phyloP scores from a whole-genome alignment of 2,888 invertebrate genomes.

The Pterostichus madidus region DNA sequence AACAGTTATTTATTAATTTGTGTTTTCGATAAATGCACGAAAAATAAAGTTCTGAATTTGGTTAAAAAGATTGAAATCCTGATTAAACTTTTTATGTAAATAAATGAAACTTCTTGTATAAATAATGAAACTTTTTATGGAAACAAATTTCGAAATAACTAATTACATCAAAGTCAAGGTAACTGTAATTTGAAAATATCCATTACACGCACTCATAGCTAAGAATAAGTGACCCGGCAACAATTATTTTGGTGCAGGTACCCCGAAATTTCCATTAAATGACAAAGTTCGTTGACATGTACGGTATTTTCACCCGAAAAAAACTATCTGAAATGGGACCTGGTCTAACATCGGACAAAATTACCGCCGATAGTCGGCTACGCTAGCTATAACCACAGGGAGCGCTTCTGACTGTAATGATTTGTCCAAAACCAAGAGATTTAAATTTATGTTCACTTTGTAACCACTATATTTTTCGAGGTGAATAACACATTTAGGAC shows the following conservation, averaged over 20 bases:
- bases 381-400: background rate
- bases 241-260: slow-evolving; percentile 3
- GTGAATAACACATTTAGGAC: too few species aligned
- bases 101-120: too few species aligned
- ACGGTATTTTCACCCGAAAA: background rate
- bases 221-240: slow-evolving; percentile 3
- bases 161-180: slow-evolving; percentile 31
- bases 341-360: slow-evolving; percentile 4
- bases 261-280: slow-evolving; percentile 11
- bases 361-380: background rate
- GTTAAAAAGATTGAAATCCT: too few species aligned
- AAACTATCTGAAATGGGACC: background rate
- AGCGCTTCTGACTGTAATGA: too few species aligned
- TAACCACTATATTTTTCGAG: too few species aligned
- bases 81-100: too few species aligned
- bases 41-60: too few species aligned
- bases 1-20: too few species aligned
- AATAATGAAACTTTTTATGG: too few species aligned
- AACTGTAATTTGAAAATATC: background rate
- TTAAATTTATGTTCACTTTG: too few species aligned
- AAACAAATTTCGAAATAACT: background rate
- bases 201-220: background rate
- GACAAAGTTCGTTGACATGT: slow-evolving; percentile 32
- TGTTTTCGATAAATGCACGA: too few species aligned
- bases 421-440: too few species aligned